Evolutionary conservation across 2,888 invertebrate species (phyloP), one percentile per base, ranked within the genome.

Genomic region (Priocnemis perturbator): DNA sequence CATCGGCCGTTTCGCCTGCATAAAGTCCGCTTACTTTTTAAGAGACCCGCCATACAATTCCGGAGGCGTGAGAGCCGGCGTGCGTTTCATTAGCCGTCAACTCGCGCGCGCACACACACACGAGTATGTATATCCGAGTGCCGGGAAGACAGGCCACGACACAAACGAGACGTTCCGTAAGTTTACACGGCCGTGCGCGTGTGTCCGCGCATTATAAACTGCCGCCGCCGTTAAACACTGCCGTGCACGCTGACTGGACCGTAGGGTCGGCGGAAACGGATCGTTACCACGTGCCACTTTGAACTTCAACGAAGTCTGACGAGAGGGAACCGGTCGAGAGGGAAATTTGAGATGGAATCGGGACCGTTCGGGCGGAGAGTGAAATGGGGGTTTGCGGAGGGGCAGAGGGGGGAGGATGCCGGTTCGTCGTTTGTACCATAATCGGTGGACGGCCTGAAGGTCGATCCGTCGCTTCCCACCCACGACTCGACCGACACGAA

Each of bases 401-500:
- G 45, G 19, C 3, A 20, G 23, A 45, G 19, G 52, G 11, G 52
- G 45, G 50, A 68, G 53, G 19, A 37, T 17, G 23, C 5, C n/a
- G 44, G 64, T 44, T 15, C 15, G 50, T 37, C 30, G 47, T 26
- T 37, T 73, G 89, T 95, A 95, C 95, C 96, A 89, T 95, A 95
- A 89, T 94, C 92, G 84, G 92, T 91, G 82, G 92, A 91, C 79
- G 93, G 93, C 85, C 93, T 91, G 89, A 93, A 95, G 89, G 94
- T 93, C 82, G 93, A 92, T 78, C 92, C 93, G 77, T 92, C 92
- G 77, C 91, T 91, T 77, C 91, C 92, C 71, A 91, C 88, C 96
- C 96, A 97, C 76, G 95, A 93, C 87, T 95, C 95, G 60, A 98
- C 97, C 87, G 94, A 93, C 59, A 98, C 95, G 90, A 97, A 97